These are phyloP conservation scores for Arnoldichthys spilopterus DNA, from an alignment of 2,797 vertebrate species.

Conservation along the genomic window DNA sequence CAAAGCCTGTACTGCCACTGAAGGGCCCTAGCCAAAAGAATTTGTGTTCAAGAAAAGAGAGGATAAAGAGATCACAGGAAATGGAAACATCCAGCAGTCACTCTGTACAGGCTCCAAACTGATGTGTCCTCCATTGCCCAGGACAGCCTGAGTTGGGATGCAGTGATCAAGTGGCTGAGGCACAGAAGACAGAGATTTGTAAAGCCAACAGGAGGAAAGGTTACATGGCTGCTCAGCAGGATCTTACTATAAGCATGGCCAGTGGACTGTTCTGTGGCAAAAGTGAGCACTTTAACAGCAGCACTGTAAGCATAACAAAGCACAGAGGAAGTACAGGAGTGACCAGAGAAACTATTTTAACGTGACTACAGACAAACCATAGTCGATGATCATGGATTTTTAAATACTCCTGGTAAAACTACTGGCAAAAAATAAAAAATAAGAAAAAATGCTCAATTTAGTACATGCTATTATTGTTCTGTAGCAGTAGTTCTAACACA, in stretches of 20 bases:
- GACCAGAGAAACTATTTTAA: not conserved
- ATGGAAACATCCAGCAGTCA: not conserved
- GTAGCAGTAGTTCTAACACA: not conserved
- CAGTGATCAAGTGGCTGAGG: conserved; percentile 70
- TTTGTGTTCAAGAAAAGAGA: not conserved
- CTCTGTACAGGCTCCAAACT: not conserved
- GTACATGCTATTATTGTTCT: not conserved
- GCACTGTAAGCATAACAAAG: not conserved
- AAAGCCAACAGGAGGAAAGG: conserved; percentile 73
- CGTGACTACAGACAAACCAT: not conserved
- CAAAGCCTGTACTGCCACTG: not conserved
- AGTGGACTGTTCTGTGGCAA: not conserved
- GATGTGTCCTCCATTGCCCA: conserved; percentile 46
- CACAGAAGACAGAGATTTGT: conserved; percentile 73
- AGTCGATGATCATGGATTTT: not conserved
- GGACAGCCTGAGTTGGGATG: conserved; percentile 74
- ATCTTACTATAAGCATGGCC: not conserved
- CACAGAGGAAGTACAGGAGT: not conserved
- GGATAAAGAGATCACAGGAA: not conserved
- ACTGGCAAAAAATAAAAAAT: not conserved
- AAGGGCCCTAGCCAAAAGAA: not conserved
- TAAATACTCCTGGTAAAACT: not conserved
- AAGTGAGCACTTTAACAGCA: not conserved
- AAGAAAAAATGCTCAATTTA: not conserved
- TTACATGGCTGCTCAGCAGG: conserved; percentile 63